These are phyloP conservation scores for Buceros bicornis DNA, from an alignment of 2,797 vertebrate species.

Conservation along the genomic window DNA sequence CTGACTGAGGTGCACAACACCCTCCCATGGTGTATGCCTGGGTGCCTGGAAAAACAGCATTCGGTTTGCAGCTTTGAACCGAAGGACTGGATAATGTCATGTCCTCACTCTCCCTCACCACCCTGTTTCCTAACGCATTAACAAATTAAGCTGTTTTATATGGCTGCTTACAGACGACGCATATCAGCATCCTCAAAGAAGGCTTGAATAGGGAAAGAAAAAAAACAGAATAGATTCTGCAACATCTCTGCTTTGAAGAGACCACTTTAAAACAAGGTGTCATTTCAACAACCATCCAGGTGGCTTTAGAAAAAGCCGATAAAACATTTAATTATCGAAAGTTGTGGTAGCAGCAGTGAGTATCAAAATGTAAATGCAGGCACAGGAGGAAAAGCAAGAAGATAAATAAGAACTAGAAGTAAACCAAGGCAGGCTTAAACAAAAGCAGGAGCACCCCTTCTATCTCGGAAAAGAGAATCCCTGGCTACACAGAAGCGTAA, in stretches of 20 bases:
- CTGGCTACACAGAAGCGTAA: neutral
- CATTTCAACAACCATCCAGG: neutral
- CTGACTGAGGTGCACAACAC: conserved; percentile 24
- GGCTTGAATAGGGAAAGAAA: neutral
- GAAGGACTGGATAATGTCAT: neutral
- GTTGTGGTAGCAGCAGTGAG: neutral
- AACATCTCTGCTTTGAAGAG: neutral
- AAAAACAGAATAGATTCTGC: neutral
- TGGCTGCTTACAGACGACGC: neutral
- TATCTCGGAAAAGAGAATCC: neutral
- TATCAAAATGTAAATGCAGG: neutral
- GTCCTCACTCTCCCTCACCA: neutral
- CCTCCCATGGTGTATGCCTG: conserved; percentile 18
- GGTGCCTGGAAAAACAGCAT: neutral
- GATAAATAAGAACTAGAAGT: neutral
- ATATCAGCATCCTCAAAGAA: neutral
- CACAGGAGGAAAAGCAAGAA: neutral
- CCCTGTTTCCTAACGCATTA: neutral
- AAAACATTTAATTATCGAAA: conserved; percentile 17
- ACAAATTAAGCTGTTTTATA: neutral
- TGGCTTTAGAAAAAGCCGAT: neutral
- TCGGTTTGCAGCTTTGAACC: neutral
- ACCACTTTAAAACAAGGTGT: neutral
- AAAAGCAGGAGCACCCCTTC: neutral
- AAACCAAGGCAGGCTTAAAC: neutral